Evolutionary conservation across 2,797 vertebrate species (phyloP), one percentile per base, ranked within the genome.

Genomic region (Pithecia hirsuta): DNA sequence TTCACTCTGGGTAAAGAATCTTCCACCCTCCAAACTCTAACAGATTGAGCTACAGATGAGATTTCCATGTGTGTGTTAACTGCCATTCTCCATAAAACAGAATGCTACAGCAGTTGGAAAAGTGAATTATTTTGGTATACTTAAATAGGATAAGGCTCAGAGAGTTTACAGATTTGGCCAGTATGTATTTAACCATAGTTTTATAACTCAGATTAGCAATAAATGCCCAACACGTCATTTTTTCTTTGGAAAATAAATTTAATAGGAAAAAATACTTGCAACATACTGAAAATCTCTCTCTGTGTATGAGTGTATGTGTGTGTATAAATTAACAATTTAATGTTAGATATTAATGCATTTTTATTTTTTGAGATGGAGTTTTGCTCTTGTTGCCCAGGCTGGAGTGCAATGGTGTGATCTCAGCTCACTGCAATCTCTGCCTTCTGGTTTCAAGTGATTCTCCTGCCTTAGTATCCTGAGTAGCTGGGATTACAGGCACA

Each of bases 261-360:
- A 95, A 97, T 97, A 96, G 28, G 86, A 98, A 98, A 98, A 89
- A 96, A 96, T 92, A 97, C 39, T 98, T 98, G 96, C 75, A 85
- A 96, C 95, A 94, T 89, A 98, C 6, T 90, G 44, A 93, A 97
- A 88, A 64, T 70, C 67, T 70, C 57, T 48, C 11, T 83, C 24
- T 76, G 41, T 57, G 36, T 67, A 26, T 78, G 5, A 92, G 26
- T 61, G 39, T 89, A 28, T 8, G n/a, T 15, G 19, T 80, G 48
- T 55, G 19, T 64, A 52, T 89, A 70, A 95, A 84, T 80, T 76
- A 85, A 64, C 44, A 88, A 85, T 50, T 84, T 89, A 55, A 89
- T 79, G 26, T 75, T 85, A 91, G 72, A 76, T 48, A 64, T 46
- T 67, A 79, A 59, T 41, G 24, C 4, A 22, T 81, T 86, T 89